These are phyloP conservation scores for Hycleus phaleratus DNA, from an alignment of 1,140 invertebrate genomes.

Conservation along the genomic window DNA sequence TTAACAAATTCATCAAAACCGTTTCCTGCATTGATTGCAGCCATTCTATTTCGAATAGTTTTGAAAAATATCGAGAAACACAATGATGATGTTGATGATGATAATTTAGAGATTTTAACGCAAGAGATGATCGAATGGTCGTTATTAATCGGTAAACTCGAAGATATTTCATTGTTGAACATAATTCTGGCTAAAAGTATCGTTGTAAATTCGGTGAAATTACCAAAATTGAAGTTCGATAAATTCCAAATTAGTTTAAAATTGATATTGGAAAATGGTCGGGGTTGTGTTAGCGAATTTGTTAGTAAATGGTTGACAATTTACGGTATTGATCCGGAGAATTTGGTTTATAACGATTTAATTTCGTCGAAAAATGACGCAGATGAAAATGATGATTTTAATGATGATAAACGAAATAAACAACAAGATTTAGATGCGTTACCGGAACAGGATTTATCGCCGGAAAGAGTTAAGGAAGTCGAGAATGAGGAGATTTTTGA, in stretches of 20 bases:
- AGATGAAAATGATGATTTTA: constrained; percentile 3
- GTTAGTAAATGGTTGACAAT: constrained; percentile 73
- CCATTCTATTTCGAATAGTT: constrained; percentile 69
- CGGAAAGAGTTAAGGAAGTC: constrained; percentile 26
- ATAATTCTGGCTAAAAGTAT: constrained; percentile 55
- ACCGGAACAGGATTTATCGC: constrained; percentile 6
- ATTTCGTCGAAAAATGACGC: constrained; percentile 15
- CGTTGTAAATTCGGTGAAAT: constrained; percentile 27
- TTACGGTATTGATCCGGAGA: constrained; percentile 57
- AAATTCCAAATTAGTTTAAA: constrained; percentile 62
- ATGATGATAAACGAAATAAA: neutral
- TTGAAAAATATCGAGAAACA: constrained; percentile 46
- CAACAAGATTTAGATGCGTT: neutral
- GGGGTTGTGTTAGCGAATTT: constrained; percentile 75
- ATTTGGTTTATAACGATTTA: constrained; percentile 31
- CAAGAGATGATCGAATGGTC: constrained; percentile 81
- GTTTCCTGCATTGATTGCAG: constrained; percentile 62
- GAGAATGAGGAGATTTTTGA: constrained; percentile 46
- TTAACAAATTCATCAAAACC: constrained; percentile 62
- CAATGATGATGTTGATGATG: constrained; percentile 46
- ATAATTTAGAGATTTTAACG: constrained; percentile 71
- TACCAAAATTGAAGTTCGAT: constrained; percentile 51
- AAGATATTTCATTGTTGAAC: constrained; percentile 76
- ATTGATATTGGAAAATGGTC: constrained; percentile 67
- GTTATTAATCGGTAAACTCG: constrained; percentile 76